phyloP scores from a whole-genome alignment of 2,888 invertebrate species.

The Eurytoma californica region DNA sequence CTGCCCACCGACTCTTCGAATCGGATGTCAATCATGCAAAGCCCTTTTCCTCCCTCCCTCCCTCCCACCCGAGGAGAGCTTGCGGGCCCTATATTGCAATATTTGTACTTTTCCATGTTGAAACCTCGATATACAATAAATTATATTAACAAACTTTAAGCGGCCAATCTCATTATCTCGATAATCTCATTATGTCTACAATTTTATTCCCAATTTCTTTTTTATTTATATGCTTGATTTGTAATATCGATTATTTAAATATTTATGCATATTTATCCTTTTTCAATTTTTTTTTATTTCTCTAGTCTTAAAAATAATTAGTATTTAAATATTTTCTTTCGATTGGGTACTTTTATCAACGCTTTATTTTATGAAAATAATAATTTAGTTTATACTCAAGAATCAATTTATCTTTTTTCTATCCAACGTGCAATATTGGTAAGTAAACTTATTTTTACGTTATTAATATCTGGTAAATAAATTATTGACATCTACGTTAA shows the following conservation, averaged over 20 bases:
- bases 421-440: too few relatives aligned
- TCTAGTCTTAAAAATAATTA: neutral
- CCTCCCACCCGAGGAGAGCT: slow-evolving; percentile 74
- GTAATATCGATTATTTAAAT: too few relatives aligned
- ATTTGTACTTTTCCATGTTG: slow-evolving; percentile 76
- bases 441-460: too few relatives aligned
- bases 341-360: neutral
- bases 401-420: too few relatives aligned
- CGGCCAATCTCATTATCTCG: slow-evolving; percentile 50
- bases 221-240: neutral
- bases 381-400: neutral
- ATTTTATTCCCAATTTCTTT: neutral
- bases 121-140: slow-evolving; percentile 76
- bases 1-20: slow-evolving; percentile 57
- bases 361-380: neutral
- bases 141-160: slow-evolving; percentile 75
- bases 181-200: neutral
- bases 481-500: too few relatives aligned
- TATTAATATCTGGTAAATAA: too few relatives aligned
- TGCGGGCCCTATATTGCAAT: slow-evolving; percentile 75
- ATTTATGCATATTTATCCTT: neutral
- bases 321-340: neutral
- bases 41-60: slow-evolving; percentile 69
- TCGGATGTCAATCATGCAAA: slow-evolving; percentile 53
- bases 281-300: neutral